A percentile compares a stretch with the other conserved stretches of the same genome.
Evolutionary conservation across 2,888 invertebrate genomes (phyloP).

Genomic region (Brachyptera risi): DNA sequence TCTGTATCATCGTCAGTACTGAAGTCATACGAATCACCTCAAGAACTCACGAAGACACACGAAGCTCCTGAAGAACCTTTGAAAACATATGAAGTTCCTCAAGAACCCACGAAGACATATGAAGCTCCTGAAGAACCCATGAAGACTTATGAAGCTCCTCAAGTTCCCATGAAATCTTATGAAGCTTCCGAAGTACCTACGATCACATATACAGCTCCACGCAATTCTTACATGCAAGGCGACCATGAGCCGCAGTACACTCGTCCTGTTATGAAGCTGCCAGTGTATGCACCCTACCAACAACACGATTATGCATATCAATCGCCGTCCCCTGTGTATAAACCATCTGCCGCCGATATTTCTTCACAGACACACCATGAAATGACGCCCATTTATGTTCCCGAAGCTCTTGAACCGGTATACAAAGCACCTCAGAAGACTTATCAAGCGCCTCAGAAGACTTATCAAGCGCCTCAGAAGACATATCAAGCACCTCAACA

Average conservation of each 20-base stretch:
- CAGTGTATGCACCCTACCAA: background rate
- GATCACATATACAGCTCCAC: background rate
- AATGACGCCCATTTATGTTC: no score
- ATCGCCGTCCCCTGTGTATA: background rate
- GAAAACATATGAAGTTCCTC: background rate
- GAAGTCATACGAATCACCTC: no score
- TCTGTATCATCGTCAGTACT: no score
- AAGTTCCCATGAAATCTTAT: background rate
- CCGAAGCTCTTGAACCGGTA: background rate
- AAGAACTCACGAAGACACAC: background rate
- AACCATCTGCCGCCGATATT: background rate
- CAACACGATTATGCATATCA: background rate
- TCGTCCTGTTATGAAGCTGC: no score
- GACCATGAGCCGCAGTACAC: no score
- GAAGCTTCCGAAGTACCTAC: background rate
- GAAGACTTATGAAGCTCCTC: background rate
- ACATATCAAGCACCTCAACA: background rate
- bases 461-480: constrained; percentile 4
- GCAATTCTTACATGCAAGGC: background rate
- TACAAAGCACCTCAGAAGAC: background rate
- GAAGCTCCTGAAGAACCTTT: background rate
- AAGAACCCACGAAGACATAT: background rate
- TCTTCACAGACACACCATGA: background rate
- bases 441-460: background rate
- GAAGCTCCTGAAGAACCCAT: background rate